Percentiles rank a stretch among this genome's conserved stretches.
Evolutionary conservation across 2,113 vertebrate genomes (phyloP).

Genomic region (Aramus guarauna): DNA sequence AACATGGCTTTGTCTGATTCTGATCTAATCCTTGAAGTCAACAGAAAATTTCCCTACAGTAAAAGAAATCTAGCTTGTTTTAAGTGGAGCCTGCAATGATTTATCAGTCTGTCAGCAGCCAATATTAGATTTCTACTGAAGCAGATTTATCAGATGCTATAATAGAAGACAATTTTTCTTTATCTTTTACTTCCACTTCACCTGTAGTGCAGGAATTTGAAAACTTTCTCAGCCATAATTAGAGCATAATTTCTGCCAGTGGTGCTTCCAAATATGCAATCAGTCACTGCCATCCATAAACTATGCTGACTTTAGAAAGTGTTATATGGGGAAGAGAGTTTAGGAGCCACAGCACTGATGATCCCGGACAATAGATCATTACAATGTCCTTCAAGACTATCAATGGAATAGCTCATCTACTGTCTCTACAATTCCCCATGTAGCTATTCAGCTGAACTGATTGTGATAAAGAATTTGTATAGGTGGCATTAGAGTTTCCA

Average conservation of each 20-base stretch:
- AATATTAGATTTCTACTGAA: neutral
- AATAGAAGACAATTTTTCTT: neutral
- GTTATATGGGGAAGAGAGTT: neutral
- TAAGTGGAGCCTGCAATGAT: neutral
- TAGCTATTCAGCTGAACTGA: neutral
- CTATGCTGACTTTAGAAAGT: neutral
- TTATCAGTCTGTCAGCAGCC: neutral
- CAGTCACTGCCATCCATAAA: neutral
- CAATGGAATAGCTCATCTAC: neutral
- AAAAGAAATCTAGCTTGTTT: neutral
- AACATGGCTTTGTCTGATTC: neutral
- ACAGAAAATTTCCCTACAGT: neutral
- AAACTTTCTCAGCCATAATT: neutral
- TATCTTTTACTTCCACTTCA: neutral
- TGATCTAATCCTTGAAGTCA: neutral
- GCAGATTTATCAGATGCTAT: neutral
- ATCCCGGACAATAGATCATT: neutral
- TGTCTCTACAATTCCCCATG: neutral
- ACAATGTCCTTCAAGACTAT: neutral
- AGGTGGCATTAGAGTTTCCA: neutral
- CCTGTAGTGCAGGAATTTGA: neutral
- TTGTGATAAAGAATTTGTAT: conserved; percentile 22
- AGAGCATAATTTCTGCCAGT: neutral
- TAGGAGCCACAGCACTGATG: neutral
- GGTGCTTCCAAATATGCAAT: neutral